phyloP scores from a whole-genome alignment of 2,113 vertebrate species.

The Cephalopholis sonnerati region DNA sequence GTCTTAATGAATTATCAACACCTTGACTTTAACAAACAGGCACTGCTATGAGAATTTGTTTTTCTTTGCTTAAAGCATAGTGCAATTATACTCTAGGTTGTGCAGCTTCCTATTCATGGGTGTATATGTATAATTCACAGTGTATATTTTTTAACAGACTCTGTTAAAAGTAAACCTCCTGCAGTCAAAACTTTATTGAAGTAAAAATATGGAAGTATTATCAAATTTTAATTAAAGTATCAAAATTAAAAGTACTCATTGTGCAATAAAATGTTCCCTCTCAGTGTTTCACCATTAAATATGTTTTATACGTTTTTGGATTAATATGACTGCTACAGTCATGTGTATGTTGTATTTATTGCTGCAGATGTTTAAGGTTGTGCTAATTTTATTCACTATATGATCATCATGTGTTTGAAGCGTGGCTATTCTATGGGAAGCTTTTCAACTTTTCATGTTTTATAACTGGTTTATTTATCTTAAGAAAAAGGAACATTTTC shows the following conservation, averaged over 20 bases:
- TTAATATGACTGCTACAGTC: too few species aligned
- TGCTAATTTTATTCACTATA: not conserved
- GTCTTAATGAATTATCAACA: not conserved
- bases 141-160: not conserved
- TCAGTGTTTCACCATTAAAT: not conserved
- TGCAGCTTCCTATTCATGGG: not conserved
- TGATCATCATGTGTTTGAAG: not conserved
- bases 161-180: not conserved
- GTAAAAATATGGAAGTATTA: not conserved
- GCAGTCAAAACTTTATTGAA: not conserved
- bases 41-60: not conserved
- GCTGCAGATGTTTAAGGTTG: not conserved
- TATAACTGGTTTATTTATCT: not conserved
- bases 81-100: not conserved
- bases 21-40: constrained; percentile 15
- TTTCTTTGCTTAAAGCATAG: not conserved
- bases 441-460: not conserved
- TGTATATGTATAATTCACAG: not conserved
- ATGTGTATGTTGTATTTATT: not conserved
- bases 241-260: too few species aligned
- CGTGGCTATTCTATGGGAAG: not conserved
- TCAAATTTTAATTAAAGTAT: too few species aligned
- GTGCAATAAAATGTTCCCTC: not conserved
- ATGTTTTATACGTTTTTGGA: not conserved
- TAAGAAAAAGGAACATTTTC: not conserved